phyloP scores from a whole-genome alignment of 2,888 invertebrate species.

The Drosophila formosana region DNA sequence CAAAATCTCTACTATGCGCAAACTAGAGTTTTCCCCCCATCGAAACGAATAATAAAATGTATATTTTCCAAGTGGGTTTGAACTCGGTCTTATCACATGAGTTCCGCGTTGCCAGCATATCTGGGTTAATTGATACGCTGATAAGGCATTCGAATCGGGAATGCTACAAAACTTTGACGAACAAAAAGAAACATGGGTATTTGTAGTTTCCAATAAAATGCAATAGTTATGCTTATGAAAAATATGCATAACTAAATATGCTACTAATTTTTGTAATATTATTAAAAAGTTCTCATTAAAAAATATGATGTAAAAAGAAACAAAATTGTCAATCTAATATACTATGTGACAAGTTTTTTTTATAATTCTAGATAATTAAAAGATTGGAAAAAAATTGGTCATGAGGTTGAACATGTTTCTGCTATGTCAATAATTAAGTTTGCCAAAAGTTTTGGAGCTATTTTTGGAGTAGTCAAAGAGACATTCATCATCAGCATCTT shows the following conservation, averaged over 20 bases:
- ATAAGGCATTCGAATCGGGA: constrained; percentile 38
- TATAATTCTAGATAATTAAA: no score
- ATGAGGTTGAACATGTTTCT: no score
- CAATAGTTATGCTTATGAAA: no score
- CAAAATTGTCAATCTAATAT: no score
- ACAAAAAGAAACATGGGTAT: constrained; percentile 10
- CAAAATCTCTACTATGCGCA: not conserved
- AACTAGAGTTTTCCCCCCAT: constrained; percentile 2
- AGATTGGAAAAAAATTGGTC: no score
- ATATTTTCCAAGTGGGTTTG: constrained; percentile 3
- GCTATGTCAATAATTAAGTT: not conserved
- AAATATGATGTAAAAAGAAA: no score
- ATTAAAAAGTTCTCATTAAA: no score
- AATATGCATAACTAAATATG: no score
- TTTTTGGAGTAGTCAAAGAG: constrained; percentile 3
- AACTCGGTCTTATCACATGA: constrained; percentile 43
- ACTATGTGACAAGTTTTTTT: no score
- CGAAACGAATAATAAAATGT: not conserved
- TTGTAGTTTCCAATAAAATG: constrained; percentile 2
- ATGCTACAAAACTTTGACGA: constrained; percentile 1
- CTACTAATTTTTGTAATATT: no score
- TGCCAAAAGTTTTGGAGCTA: not conserved
- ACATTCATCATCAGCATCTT: constrained; percentile 12
- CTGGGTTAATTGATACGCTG: constrained; percentile 67
- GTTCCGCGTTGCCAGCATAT: constrained; percentile 46